Base-by-base conservation (phyloP, 2,888 invertebrate species). In the Pammene fasciana region DNA sequence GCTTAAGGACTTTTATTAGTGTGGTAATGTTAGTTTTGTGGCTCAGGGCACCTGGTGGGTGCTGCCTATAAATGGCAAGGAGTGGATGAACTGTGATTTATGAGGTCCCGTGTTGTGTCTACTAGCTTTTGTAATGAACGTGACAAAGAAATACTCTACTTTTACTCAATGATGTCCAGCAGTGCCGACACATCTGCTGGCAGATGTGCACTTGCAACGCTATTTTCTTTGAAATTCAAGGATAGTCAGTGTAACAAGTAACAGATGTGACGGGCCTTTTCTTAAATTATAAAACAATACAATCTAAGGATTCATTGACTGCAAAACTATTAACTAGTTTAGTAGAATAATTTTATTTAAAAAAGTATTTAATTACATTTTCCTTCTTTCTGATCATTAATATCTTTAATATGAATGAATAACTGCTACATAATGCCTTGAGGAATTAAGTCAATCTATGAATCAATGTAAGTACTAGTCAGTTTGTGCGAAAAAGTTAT, bases 61-160 rank as follows among this genome's bases (percentile, higher is more conserved):
- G 59, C 65, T 11, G 65, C 34, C 65, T 70, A 70, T 65, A 55
- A 65, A 70, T 54, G 65, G 65, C 60, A 48, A 65, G 65, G 65
- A 70, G 65, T 55, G 34, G 70, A 61, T 67, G 67, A 60, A 60
- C 65, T 60, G 70, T 70, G 70, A 70, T 70, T 70, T 70, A 70
- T 70, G 26, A 55, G 13, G 36, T 41, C 38, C 41, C 46, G 55
- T 65, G 45, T 61, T 67, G 55, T 56, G 55, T 61, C 61, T 55
- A 60, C 59, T 65, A 54, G 52, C 70, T 60, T 60, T 55, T 60
- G 54, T 60, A 61, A 46, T 61, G 26, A 59, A 41, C 50, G 11
- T 64, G 46, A 65, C 65, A 65, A 65, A 54, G 41, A 41, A 14
- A 34, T 67, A 38, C 46, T 45, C 62, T 54, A 26, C 46, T 60